Percentiles rank a stretch among this genome's conserved stretches.
Conservation (phyloP, 2,113 vertebrate genomes). For the Synchiropus splendidus region DNA sequence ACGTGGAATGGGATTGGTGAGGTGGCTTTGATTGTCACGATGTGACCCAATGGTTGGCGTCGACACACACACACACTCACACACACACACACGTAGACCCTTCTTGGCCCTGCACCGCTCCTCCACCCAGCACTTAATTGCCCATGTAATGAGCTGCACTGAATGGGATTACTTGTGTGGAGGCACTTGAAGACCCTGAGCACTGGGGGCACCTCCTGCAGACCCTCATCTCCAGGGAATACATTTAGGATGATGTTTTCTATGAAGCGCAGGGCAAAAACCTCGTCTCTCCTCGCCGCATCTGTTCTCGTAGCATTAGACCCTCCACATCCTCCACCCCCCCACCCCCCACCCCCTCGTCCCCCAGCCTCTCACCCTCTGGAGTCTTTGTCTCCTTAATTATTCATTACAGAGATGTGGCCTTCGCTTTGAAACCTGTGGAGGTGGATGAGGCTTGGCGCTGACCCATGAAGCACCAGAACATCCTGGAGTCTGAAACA, state of each 20-base stretch:
- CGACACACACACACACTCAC: conserved; percentile 17
- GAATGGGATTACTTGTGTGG: conserved; percentile 74
- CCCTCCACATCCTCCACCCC: conserved; percentile 32
- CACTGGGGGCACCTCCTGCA: conserved; percentile 68
- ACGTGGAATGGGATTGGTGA: conserved; percentile 58
- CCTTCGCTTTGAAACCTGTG: conserved; percentile 67
- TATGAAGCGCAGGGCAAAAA: conserved; percentile 55
- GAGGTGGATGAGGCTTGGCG: conserved; percentile 62
- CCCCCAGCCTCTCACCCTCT: conserved; percentile 29
- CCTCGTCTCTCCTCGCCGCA: conserved; percentile 55
- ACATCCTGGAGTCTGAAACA: conserved; percentile 56
- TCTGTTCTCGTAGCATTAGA: conserved; percentile 61
- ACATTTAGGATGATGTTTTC: conserved; percentile 67
- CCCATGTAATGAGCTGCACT: conserved; percentile 74
- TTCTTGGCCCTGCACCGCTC: conserved; percentile 32
- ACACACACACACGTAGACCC: conserved; percentile 22
- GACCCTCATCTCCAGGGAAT: conserved; percentile 66
- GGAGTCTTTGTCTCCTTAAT: conserved; percentile 62
- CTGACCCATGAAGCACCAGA: conserved; percentile 53
- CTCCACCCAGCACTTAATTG: conserved; percentile 78
- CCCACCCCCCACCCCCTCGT: no score
- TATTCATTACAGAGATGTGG: conserved; percentile 63
- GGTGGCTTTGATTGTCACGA: conserved; percentile 30
- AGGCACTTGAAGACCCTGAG: conserved; percentile 65
- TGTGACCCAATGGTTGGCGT: conserved; percentile 55